Conservation (phyloP, 2,888 invertebrate species). For the Eurois occulta region DNA sequence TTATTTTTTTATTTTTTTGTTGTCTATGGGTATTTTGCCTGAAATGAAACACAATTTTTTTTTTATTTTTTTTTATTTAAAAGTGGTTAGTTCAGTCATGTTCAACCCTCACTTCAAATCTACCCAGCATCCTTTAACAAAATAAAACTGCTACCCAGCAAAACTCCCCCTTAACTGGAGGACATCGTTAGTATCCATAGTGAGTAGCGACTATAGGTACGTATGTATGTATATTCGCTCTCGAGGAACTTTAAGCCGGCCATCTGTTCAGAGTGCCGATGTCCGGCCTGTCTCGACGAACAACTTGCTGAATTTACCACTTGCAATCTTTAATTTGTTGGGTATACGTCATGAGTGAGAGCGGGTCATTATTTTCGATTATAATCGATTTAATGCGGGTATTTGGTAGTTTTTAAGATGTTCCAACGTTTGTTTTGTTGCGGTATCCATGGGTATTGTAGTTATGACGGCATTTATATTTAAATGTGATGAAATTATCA, state of each 20-base stretch:
- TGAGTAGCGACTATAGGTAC: not conserved
- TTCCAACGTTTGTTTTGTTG: not conserved
- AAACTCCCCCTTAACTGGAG: constrained; percentile 33
- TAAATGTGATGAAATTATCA: not conserved
- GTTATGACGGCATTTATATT: not conserved
- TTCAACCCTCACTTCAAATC: not conserved
- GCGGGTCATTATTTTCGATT: not conserved
- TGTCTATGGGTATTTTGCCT: too few relatives aligned
- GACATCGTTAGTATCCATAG: constrained; percentile 58
- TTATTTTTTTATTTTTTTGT: too few relatives aligned
- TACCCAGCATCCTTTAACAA: constrained; percentile 5
- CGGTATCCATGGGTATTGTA: not conserved
- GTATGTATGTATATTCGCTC: constrained; percentile 57
- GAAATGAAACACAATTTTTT: too few relatives aligned
- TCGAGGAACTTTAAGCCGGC: constrained; percentile 63
- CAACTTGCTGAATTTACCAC: constrained; percentile 70
- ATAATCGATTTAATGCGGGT: not conserved
- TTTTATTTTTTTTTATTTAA: too few relatives aligned
- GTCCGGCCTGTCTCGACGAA: constrained; percentile 62
- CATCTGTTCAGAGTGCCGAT: constrained; percentile 67
- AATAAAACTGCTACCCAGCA: constrained; percentile 23
- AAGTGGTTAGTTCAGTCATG: not conserved
- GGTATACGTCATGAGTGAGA: constrained; percentile 12
- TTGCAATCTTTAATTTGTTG: constrained; percentile 64
- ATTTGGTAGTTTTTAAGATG: not conserved